Evolutionary conservation across 2,888 invertebrate genomes (phyloP).

Genomic region (Hirudinaria manillensis): DNA sequence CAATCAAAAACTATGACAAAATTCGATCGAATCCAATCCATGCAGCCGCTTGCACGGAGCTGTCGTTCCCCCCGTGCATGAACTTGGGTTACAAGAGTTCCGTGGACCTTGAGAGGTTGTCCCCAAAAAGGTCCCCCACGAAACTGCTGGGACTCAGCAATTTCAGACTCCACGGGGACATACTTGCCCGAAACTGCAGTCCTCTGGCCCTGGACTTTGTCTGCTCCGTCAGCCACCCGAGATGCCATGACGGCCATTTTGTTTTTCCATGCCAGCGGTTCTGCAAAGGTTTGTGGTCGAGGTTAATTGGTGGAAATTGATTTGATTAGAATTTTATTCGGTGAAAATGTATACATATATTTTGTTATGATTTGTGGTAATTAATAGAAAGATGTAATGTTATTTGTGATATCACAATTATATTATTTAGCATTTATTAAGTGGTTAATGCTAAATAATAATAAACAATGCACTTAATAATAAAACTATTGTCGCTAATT

Average conservation of each 20-base stretch:
- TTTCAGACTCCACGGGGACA: neutral
- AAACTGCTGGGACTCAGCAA: neutral
- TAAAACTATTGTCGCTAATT: no score
- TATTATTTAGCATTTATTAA: no score
- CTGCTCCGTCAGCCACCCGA: slow-evolving; percentile 12
- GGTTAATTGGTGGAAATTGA: neutral
- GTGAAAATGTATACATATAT: no score
- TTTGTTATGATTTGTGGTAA: no score
- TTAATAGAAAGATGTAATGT: no score
- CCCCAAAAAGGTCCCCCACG: neutral
- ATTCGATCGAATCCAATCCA: neutral
- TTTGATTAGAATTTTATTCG: neutral
- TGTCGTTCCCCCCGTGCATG: slow-evolving; percentile 16
- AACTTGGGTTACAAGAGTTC: neutral
- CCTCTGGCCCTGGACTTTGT: neutral
- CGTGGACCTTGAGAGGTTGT: neutral
- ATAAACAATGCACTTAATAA: no score
- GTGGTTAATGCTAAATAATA: no score
- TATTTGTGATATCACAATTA: no score
- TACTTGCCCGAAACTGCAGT: slow-evolving; percentile 12
- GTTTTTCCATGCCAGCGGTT: slow-evolving; percentile 1
- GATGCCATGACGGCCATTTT: neutral
- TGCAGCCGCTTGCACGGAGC: slow-evolving; percentile 1
- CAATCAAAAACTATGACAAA: no score
- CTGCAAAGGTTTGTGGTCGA: neutral